Evolutionary conservation across 2,888 invertebrate species (phyloP).

Genomic region (Camptogramma bilineatum): DNA sequence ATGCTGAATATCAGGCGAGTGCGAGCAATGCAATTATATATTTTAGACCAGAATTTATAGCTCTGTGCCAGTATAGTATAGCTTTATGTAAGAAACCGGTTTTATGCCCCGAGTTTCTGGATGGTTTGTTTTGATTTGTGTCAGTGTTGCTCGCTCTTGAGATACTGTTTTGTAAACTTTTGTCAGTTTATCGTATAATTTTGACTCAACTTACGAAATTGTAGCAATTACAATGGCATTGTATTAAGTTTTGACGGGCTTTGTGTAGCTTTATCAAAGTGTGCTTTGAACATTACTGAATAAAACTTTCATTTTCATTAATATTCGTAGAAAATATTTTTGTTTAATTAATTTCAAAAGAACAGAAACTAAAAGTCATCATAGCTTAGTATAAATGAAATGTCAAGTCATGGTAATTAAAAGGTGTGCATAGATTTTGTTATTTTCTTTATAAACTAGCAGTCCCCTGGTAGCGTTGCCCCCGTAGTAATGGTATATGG

Average conservation of each 20-base stretch:
- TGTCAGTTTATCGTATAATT: background rate
- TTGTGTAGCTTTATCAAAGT: background rate
- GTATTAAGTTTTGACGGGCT: background rate
- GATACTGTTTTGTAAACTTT: constrained; percentile 7
- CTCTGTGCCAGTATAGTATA: constrained; percentile 3
- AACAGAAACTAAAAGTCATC: too few species aligned
- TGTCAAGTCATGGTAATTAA: too few species aligned
- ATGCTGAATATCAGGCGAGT: too few species aligned
- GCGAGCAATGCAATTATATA: too few species aligned
- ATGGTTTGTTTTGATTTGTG: constrained; percentile 30
- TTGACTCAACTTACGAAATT: background rate
- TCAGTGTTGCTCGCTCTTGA: constrained; percentile 8
- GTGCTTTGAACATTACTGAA: background rate
- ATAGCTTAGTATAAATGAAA: too few species aligned
- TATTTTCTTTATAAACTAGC: too few species aligned
- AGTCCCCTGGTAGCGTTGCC: too few species aligned
- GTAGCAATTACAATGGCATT: background rate
- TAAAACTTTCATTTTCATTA: background rate
- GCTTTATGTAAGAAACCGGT: background rate
- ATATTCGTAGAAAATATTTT: background rate
- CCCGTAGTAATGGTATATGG: too few species aligned
- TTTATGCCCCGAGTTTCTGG: background rate
- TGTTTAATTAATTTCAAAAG: too few species aligned
- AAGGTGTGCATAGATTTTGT: too few species aligned
- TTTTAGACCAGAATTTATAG: too few species aligned